phyloP scores from a whole-genome alignment of 2,888 invertebrate genomes.

The Scelioninae gen. 1 region DNA sequence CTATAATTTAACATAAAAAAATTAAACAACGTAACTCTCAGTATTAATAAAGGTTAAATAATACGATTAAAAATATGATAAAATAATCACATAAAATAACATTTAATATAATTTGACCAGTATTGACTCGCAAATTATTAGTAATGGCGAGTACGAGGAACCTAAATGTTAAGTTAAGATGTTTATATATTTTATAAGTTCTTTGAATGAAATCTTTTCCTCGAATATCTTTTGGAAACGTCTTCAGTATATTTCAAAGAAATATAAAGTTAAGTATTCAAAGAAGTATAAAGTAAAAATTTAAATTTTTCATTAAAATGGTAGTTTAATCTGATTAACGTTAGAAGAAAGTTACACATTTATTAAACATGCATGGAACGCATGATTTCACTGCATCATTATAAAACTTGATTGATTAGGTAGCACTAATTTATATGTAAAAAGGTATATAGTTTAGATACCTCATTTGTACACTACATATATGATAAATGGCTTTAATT shows the following conservation, averaged over 20 bases:
- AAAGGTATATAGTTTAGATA: not conserved
- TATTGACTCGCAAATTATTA: no score
- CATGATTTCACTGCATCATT: constrained; percentile 4
- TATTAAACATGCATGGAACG: not conserved
- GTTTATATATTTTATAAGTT: no score
- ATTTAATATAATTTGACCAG: no score
- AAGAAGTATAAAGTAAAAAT: not conserved
- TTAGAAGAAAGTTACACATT: not conserved
- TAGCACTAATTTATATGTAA: not conserved
- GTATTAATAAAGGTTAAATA: no score
- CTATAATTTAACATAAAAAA: no score
- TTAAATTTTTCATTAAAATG: not conserved
- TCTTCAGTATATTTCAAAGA: not conserved
- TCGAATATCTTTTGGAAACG: no score
- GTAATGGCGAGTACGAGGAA: no score
- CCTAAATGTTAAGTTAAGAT: no score
- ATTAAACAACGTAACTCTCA: no score
- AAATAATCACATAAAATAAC: no score
- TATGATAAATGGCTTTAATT: not conserved
- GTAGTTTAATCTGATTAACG: not conserved
- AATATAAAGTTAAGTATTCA: not conserved
- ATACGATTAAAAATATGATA: no score
- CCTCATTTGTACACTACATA: not conserved
- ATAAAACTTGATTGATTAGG: constrained; percentile 1
- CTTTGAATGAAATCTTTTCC: no score